Percentiles rank a stretch among this genome's conserved stretches.
These are phyloP conservation scores for Channallabes apus DNA, from an alignment of 2,797 vertebrate genomes.

Conservation along the genomic window DNA sequence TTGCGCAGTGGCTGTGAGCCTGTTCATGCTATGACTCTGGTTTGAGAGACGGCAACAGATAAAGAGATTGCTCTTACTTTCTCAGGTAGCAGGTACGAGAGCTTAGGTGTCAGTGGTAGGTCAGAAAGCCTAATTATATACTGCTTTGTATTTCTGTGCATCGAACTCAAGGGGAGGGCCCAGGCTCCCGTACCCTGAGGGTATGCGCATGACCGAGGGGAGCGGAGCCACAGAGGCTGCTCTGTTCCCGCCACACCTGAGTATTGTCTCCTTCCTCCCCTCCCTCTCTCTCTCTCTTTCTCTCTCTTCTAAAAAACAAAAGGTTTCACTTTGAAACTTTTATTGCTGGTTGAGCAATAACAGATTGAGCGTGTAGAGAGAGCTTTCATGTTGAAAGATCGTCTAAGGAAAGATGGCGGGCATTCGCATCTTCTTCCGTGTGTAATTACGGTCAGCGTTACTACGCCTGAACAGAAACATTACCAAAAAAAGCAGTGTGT, in stretches of 20 bases:
- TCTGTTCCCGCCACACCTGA: constrained; percentile 66
- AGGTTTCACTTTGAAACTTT: constrained; percentile 61
- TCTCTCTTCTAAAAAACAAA: constrained; percentile 53
- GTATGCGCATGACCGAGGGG: constrained; percentile 69
- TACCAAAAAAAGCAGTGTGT: constrained; percentile 35
- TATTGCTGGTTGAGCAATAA: constrained; percentile 63
- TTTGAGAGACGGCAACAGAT: constrained; percentile 43
- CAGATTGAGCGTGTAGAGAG: constrained; percentile 53
- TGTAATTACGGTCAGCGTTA: constrained; percentile 73
- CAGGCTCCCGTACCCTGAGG: constrained; percentile 58
- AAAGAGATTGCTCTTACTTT: constrained; percentile 27
- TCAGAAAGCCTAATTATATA: constrained; percentile 68
- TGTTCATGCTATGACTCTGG: constrained; percentile 65
- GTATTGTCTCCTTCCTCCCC: constrained; percentile 50
- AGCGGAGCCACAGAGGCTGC: constrained; percentile 69
- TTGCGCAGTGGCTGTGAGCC: constrained; percentile 50
- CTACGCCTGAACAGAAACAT: constrained; percentile 44
- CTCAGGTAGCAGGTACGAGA: constrained; percentile 44
- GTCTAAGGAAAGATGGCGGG: constrained; percentile 70
- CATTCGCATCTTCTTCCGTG: constrained; percentile 62
- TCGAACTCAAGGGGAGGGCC: constrained; percentile 25
- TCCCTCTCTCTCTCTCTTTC: constrained; percentile 31
- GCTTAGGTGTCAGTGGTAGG: constrained; percentile 59
- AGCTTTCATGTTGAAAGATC: constrained; percentile 73
- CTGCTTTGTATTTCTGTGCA: constrained; percentile 51